A percentile compares a stretch with the other conserved stretches of the same genome.
These are phyloP conservation scores for Adineta ricciae DNA, from an alignment of 2,888 invertebrate species.

Conservation along the genomic window DNA sequence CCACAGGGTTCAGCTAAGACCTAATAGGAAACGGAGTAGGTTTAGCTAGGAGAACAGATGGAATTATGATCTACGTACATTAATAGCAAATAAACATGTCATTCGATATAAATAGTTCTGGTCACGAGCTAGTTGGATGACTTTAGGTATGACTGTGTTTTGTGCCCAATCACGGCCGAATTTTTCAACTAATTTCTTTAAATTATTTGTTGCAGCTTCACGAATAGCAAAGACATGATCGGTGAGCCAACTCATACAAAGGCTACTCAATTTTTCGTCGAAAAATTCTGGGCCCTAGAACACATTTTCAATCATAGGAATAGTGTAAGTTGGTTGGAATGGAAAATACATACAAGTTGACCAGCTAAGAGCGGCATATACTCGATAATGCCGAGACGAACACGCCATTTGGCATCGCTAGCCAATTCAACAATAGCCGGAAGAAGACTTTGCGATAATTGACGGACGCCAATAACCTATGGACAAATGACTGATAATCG, in stretches of 20 bases:
- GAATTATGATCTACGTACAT: constrained; percentile 52
- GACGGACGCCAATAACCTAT: constrained; percentile 58
- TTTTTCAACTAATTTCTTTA: constrained; percentile 90
- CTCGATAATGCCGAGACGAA: constrained; percentile 82
- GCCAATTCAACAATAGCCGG: constrained; percentile 97
- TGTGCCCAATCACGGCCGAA: constrained; percentile 96
- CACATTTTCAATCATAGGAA: neutral
- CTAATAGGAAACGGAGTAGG: neutral
- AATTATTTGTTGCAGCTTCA: constrained; percentile 89
- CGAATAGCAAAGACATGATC: constrained; percentile 95
- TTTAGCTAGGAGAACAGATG: neutral
- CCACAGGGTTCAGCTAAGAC: constrained; percentile 40
- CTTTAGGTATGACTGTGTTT: constrained; percentile 87
- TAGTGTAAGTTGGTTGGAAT: too few species aligned
- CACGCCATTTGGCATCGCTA: constrained; percentile 97
- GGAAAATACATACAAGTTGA: constrained; percentile 53
- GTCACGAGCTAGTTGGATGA: constrained; percentile 70
- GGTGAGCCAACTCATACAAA: constrained; percentile 97
- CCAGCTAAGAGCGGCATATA: constrained; percentile 90
- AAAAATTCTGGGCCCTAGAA: constrained; percentile 67
- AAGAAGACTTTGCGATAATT: constrained; percentile 80
- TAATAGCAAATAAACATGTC: constrained; percentile 93
- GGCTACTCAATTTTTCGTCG: constrained; percentile 85
- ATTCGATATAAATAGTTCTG: constrained; percentile 94
- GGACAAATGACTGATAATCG: neutral